Percentiles rank a stretch among this genome's conserved stretches.
Conservation (phyloP, 2,113 vertebrate genomes). For the Saccopteryx leptura region DNA sequence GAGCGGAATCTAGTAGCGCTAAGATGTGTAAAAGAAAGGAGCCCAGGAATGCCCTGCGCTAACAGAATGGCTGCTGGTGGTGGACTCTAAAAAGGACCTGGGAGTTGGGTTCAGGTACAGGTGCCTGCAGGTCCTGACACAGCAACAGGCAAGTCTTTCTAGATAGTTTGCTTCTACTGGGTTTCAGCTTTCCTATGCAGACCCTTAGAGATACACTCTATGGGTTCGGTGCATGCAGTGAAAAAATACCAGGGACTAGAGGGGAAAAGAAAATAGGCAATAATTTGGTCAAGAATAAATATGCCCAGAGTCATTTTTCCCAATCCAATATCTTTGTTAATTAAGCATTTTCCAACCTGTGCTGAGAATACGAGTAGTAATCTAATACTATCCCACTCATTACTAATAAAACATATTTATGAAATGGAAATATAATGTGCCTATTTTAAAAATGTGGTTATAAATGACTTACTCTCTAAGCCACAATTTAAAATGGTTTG, state of each 20-base stretch:
- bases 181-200: neutral
- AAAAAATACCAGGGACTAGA: constrained; percentile 54
- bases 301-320: constrained; percentile 72
- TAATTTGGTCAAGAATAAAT: constrained; percentile 80
- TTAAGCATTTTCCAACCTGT: constrained; percentile 79
- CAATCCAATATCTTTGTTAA: constrained; percentile 78
- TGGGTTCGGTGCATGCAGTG: neutral
- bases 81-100: neutral
- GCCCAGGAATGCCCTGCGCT: neutral
- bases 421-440: constrained; percentile 81
- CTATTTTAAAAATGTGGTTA: constrained; percentile 80
- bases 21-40: neutral
- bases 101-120: neutral
- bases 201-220: neutral
- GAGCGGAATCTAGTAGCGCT: neutral
- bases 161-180: neutral
- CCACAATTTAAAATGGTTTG: constrained; percentile 77
- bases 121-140: neutral
- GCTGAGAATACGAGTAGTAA: constrained; percentile 74
- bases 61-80: neutral
- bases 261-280: neutral
- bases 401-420: constrained; percentile 83
- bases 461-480: constrained; percentile 80
- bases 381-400: constrained; percentile 72
- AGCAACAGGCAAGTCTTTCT: neutral